Evolutionary conservation across 2,797 vertebrate genomes (phyloP).

Genomic region (Cossypha heuglini): DNA sequence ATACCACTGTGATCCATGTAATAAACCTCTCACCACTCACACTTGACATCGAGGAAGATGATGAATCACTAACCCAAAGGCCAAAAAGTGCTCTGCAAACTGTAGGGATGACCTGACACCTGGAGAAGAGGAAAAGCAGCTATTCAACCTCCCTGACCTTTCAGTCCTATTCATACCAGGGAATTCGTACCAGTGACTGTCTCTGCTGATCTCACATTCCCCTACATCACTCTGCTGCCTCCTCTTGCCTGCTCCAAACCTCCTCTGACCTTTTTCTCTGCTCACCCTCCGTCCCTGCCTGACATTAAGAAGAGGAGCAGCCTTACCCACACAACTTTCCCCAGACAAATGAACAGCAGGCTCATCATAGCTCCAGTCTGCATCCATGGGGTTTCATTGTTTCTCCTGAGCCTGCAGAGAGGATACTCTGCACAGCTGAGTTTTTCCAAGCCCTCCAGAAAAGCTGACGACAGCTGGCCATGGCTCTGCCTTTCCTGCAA

Average conservation of each 20-base stretch:
- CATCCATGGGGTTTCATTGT: not conserved
- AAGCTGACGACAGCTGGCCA: not conserved
- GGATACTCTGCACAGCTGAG: not conserved
- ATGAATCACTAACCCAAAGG: not conserved
- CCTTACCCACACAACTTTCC: not conserved
- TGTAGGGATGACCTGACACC: not conserved
- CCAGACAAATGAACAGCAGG: not conserved
- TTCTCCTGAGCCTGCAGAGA: not conserved
- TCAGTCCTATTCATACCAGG: not conserved
- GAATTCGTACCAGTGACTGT: rapidly evolving
- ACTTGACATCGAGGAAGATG: not conserved
- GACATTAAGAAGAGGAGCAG: not conserved
- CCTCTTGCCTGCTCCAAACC: not conserved
- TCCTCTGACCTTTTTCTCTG: not conserved
- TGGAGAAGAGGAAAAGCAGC: not conserved
- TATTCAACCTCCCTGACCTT: not conserved
- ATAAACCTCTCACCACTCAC: not conserved
- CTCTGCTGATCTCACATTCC: not conserved
- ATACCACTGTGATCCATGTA: rapidly evolving
- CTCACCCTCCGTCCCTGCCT: not conserved
- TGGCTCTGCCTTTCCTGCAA: not conserved
- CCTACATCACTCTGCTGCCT: not conserved
- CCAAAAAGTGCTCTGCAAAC: not conserved
- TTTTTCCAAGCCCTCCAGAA: not conserved
- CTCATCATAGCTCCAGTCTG: not conserved